These are phyloP conservation scores for Macquaria ambigua DNA, from an alignment of 2,113 vertebrate species.

Conservation along the genomic window DNA sequence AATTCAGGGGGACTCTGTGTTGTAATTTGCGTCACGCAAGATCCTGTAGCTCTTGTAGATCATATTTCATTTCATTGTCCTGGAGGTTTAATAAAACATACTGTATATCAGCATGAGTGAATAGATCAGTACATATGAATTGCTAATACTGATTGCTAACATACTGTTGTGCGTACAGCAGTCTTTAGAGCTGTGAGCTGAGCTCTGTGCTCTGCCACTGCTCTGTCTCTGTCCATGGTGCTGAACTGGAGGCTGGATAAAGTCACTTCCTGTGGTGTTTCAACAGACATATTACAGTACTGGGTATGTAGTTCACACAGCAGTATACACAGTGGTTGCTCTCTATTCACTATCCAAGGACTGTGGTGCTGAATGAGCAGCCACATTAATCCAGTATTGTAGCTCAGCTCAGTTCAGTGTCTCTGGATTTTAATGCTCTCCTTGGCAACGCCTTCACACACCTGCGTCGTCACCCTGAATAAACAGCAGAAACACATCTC, in stretches of 20 bases:
- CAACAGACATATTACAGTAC: not conserved
- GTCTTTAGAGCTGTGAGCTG: not conserved
- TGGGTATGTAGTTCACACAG: not conserved
- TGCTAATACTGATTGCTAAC: not conserved
- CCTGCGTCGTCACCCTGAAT: not conserved
- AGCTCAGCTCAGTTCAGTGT: conserved; percentile 19
- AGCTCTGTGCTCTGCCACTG: not conserved
- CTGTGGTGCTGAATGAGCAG: conserved; percentile 29
- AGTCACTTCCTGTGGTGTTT: not conserved
- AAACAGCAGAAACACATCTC: not conserved
- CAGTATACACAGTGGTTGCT: conserved; percentile 2
- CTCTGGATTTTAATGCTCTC: conserved; percentile 15
- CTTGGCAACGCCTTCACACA: conserved; percentile 6
- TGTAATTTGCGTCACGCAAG: not conserved
- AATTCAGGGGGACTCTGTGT: not conserved
- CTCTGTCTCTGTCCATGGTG: conserved; percentile 37
- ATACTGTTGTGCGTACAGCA: not conserved
- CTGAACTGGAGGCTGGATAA: conserved; percentile 28
- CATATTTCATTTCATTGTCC: conserved; percentile 9
- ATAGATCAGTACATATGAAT: not conserved
- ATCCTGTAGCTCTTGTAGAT: conserved; percentile 10
- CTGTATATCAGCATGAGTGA: not conserved
- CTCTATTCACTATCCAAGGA: conserved; percentile 34
- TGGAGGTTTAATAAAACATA: conserved; percentile 4
- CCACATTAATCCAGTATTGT: conserved; percentile 18